These are phyloP conservation scores for Dinomys branickii DNA, from an alignment of 2,113 vertebrate genomes.

Conservation along the genomic window DNA sequence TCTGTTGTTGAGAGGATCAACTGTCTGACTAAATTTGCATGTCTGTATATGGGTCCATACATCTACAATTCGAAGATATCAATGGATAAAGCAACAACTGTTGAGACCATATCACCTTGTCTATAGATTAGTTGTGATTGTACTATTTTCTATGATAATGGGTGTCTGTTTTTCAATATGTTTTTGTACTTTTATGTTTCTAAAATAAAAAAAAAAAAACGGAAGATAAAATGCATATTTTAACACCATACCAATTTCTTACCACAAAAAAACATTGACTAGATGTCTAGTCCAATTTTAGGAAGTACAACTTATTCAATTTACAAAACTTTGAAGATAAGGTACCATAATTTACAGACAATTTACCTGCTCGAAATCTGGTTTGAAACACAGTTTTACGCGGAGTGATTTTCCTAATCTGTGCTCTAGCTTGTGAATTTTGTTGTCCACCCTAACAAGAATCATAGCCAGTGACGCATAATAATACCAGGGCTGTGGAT, in stretches of 20 bases:
- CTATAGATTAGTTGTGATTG: too few relatives aligned
- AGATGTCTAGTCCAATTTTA: conserved; percentile 74
- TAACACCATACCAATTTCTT: conserved; percentile 54
- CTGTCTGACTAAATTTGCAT: too few relatives aligned
- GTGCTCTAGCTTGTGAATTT: conserved; percentile 64
- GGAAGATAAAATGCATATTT: conserved; percentile 63
- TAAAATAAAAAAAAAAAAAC: too few relatives aligned
- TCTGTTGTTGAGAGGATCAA: too few relatives aligned
- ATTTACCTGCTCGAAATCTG: conserved; percentile 64
- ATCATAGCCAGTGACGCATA: conserved; percentile 54
- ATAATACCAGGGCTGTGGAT: conserved; percentile 55
- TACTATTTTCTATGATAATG: too few relatives aligned
- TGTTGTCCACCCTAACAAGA: conserved; percentile 71
- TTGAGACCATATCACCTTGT: too few relatives aligned
- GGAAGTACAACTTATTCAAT: conserved; percentile 77
- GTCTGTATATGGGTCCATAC: too few relatives aligned
- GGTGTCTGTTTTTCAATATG: too few relatives aligned
- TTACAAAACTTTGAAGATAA: conserved; percentile 74
- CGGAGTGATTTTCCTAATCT: conserved; percentile 70
- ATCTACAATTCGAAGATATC: too few relatives aligned
- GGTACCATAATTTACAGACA: conserved; percentile 70
- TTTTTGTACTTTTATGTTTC: too few relatives aligned
- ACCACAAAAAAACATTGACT: conserved; percentile 48
- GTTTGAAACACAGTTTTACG: conserved; percentile 69
- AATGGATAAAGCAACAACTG: too few relatives aligned